Evolutionary conservation across 2,888 invertebrate genomes (phyloP), one percentile per base, ranked within the genome.

Genomic region (Caenorhabditis macrosperma): DNA sequence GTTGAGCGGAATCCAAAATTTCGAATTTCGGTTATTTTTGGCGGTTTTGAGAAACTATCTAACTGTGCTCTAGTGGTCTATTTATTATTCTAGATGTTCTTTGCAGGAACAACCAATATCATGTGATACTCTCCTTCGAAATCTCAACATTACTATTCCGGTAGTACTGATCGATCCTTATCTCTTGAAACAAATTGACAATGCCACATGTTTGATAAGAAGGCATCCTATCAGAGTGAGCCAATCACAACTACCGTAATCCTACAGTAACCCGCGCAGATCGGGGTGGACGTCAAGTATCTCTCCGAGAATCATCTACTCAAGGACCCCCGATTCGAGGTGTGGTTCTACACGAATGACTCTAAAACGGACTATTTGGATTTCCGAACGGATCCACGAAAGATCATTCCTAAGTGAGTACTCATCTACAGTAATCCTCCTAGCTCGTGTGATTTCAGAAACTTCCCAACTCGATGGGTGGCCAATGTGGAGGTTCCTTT

Each of bases 331-430:
- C 33, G 59, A 12, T 77, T 69, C 44, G 52, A 64, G 4, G 64
- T 77, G 4, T 15, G 50, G 9, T 69, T 35, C 28, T 77, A 15
- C 17, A 52, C 22, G 7, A 77, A 69, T 44, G 69, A 59, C 1
- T 35, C 64, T 0, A 60, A 50, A 20, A 50, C 38, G 2, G 77
- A 77, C 46, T 69, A 52, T 44, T 30, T 77, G 59, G 64, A 64
- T 28, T 69, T 77, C 26, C 48, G 59, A 20, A 64, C 69, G 1
- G 57, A 57, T 15, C 72, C 72, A 9, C 20, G 55, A 28, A 57
- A 44, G n/a, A 57, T 66, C n/a, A 60, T 72, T 52, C 78, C 72
- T n/a, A 78, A 71, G 71, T 71, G 6, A 35, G 67, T n/a, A 10
- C 15, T 33, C 20, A 3, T 1, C 28, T 33, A 24, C 44, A 4